Base-by-base conservation (phyloP, 35 echinoderm and acorn worm species). In the Heliocidaris tuberculata region DNA sequence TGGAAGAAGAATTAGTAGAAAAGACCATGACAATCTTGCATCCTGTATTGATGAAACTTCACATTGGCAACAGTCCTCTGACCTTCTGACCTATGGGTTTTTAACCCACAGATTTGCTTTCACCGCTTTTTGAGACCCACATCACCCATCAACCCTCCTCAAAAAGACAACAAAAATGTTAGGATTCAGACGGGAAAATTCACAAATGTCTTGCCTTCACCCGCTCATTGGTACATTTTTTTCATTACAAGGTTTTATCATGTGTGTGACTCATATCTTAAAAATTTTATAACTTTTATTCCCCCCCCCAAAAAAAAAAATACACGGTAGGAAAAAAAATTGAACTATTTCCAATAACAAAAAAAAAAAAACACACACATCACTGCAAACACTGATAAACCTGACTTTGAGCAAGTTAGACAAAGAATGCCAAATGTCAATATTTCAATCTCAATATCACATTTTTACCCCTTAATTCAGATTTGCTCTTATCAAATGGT, bases 31-130 rank as follows among this genome's bases (percentile, higher is more conserved):
- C 65, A n/a, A 24, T 4, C 8, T 7, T 24, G 65, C 27, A 78
- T 78, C 65, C 65, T 78, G 65, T 78, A 78, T 78, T n/a, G 65
- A 78, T 78, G n/a, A 78, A 78, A n/a, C 65, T n/a, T 78, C 65
- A 78, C 21, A 21, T 78, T 29, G 17, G 65, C 65, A 78, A 78
- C 65, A 78, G 24, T 78, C 65, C 65, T 0, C 27, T 24, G 4
- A 5, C 65, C 65, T 78, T 24, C 27, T 78, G 19, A 5, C 65
- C 65, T 78, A 29, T 24, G 27, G 65, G 4, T 7, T 78, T 24
- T n/a, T n/a, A 78, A 29, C 65, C 4, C 65, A 78, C 2, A 78
- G 65, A 78, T 78, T 27, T 4, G 19, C 65, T 78, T 78, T 78
- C 65, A 78, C 65, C 65, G 27, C 65, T 78, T 78, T 78, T 78